Evolutionary conservation across 2,113 vertebrate genomes (phyloP).

Genomic region (Melanotaenia duboulayi): DNA sequence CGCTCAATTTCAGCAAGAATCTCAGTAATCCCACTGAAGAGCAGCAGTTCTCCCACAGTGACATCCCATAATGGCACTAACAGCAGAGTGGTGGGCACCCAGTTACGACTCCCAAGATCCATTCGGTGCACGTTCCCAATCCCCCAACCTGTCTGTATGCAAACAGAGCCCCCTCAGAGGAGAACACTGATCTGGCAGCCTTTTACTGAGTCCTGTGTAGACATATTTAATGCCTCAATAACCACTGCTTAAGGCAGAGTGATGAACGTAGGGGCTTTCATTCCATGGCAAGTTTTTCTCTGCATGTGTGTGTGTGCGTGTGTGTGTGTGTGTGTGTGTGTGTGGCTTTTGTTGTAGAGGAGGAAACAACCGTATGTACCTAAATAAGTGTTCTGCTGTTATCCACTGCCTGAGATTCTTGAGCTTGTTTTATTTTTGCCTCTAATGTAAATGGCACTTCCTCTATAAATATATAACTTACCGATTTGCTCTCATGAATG

Average conservation of each 20-base stretch:
- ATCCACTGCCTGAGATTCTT: conserved; percentile 50
- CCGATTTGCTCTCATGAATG: conserved; percentile 30
- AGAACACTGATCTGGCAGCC: conserved; percentile 77
- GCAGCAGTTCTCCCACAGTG: conserved; percentile 78
- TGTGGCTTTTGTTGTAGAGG: not conserved
- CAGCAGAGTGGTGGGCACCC: conserved; percentile 77
- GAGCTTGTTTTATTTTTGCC: conserved; percentile 51
- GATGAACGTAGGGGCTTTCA: conserved; percentile 78
- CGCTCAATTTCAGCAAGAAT: conserved; percentile 80
- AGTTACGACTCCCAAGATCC: conserved; percentile 74
- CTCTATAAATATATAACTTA: conserved; percentile 20
- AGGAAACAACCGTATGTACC: conserved; percentile 38
- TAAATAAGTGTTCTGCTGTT: conserved; percentile 47
- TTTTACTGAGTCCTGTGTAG: conserved; percentile 80
- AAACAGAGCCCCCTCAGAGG: conserved; percentile 77
- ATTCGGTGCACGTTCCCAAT: conserved; percentile 74
- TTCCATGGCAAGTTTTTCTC: conserved; percentile 53
- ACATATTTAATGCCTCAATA: conserved; percentile 84
- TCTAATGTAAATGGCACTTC: conserved; percentile 24
- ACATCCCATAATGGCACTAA: conserved; percentile 83
- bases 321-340: conserved; percentile 17
- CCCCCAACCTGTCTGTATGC: conserved; percentile 81
- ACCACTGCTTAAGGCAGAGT: conserved; percentile 80
- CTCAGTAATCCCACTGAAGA: conserved; percentile 82
- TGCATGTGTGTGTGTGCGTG: conserved; percentile 9